Base-by-base conservation (phyloP, 1,140 invertebrate species). In the Zaprionus kolodkinae region DNA sequence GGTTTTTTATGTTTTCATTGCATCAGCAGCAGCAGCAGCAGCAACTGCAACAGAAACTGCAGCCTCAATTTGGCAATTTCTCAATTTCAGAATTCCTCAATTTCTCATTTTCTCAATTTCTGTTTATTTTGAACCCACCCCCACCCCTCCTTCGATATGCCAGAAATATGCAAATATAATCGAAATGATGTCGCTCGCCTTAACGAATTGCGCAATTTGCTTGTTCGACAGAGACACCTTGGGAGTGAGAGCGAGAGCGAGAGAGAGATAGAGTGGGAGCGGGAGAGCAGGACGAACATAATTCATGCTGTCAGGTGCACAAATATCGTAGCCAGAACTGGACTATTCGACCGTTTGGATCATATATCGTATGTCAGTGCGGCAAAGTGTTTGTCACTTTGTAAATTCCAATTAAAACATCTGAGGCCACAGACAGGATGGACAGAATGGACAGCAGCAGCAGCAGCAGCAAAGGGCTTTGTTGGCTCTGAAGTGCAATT, bases 351-450 rank as follows among this genome's bases (percentile, higher is more conserved):
- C 15, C 15, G n/a, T 17, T 36, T 36, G 27, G 15, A 33, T 7
- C 40, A n/a, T 45, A 45, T 65, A 63, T 63, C 45, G 63, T 30
- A 38, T 38, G 25, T 65, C 40, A 45, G 40, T 45, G n/a, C 40
- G 45, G 15, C 45, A 50, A 50, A 50, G 45, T 25, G 56, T 72
- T 64, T 56, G 61, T 65, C 52, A 65, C 61, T 65, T 72, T 57
- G 52, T 52, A 64, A 65, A 65, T 71, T 71, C 60, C 60, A 71
- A 64, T 64, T 63, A 64, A 71, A 64, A 71, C 60, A 64, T 62
- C 61, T 50, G 48, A 69, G 40, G 33, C 40, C 43, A 52, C 17
- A 30, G 27, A 30, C 27, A 30, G 27, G 27, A 50, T 2, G 61
- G 33, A 45, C 40, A n/a, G n/a, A n/a, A n/a, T n/a, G n/a, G n/a